phyloP scores from a whole-genome alignment of 2,113 vertebrate genomes.

The Prinia subflava region DNA sequence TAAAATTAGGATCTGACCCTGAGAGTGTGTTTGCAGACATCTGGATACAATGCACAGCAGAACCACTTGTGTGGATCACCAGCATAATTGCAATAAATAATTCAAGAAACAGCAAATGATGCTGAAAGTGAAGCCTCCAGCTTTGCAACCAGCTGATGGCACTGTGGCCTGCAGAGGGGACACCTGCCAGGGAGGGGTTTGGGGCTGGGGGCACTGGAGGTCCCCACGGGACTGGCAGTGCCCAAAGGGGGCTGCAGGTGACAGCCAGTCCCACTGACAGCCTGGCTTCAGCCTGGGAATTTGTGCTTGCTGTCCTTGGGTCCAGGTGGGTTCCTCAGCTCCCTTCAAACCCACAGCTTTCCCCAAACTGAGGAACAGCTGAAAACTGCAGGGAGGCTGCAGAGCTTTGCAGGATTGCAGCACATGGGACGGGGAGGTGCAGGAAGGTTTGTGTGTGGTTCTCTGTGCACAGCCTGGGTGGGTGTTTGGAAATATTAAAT shows the following conservation, averaged over 20 bases:
- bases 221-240: accelerated
- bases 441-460: background rate
- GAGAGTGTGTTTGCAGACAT: background rate
- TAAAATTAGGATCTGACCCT: conserved; percentile 23
- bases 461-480: background rate
- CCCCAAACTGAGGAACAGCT: background rate
- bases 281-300: background rate
- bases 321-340: background rate
- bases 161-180: background rate
- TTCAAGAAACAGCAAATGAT: conserved; percentile 3
- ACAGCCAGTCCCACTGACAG: background rate
- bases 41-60: conserved; percentile 4
- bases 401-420: background rate
- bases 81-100: conserved; percentile 33
- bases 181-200: background rate
- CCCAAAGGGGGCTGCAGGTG: background rate
- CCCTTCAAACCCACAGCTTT: background rate
- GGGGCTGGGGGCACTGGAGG: background rate
- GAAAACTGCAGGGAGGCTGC: background rate
- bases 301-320: background rate
- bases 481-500: background rate
- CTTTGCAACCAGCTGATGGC: background rate
- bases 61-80: background rate
- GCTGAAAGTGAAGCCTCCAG: background rate
- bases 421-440: background rate